These are phyloP conservation scores for Brachionus koreanus DNA, from an alignment of 1,140 invertebrate genomes.

Conservation along the genomic window DNA sequence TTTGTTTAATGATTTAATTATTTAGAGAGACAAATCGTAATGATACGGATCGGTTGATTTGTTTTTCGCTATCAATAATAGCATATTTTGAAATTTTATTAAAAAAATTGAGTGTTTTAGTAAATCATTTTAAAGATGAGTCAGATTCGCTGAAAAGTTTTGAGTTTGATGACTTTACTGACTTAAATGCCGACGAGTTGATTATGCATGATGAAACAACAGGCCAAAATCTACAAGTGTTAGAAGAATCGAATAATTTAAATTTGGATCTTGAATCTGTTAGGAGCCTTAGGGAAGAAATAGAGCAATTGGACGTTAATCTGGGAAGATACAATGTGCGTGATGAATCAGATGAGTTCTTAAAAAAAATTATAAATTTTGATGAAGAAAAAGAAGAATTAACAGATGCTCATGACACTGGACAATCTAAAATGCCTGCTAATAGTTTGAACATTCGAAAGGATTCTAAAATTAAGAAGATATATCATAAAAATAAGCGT, in stretches of 20 bases:
- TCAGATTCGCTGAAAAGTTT: background rate
- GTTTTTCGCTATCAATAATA: background rate
- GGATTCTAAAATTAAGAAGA: background rate
- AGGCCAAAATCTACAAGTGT: background rate
- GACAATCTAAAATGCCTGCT: background rate
- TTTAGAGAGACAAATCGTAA: background rate
- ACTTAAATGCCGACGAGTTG: background rate
- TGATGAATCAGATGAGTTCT: background rate
- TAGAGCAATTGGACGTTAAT: conserved; percentile 18
- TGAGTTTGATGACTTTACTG: background rate
- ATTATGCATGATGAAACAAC: background rate
- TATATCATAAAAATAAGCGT: background rate
- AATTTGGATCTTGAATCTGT: background rate
- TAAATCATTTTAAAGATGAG: background rate
- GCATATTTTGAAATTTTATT: background rate
- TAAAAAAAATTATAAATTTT: background rate
- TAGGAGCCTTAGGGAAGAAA: background rate
- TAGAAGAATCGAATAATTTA: background rate
- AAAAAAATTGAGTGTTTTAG: background rate
- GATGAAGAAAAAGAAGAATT: background rate
- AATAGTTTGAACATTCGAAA: background rate
- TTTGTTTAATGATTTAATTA: background rate
- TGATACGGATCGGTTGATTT: background rate
- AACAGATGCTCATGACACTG: background rate
- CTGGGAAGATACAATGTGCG: background rate